phyloP scores from a whole-genome alignment of 2,888 invertebrate genomes.

The Diploptera punctata region DNA sequence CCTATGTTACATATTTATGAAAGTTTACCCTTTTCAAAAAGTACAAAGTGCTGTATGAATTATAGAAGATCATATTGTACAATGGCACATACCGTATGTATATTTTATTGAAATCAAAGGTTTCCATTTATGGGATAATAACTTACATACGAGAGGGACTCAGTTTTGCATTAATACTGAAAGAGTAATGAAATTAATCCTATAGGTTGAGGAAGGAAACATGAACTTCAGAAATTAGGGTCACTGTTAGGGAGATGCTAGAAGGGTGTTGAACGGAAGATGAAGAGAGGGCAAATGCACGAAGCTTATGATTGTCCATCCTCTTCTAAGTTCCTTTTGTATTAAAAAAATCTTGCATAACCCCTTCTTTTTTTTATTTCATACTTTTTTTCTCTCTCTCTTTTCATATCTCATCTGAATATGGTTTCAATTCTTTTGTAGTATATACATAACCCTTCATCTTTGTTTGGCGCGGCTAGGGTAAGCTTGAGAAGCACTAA shows the following conservation, averaged over 20 bases:
- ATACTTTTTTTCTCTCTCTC: slow-evolving; percentile 1
- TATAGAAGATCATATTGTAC: background rate
- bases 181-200: background rate
- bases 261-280: background rate
- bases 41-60: background rate
- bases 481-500: slow-evolving; percentile 13
- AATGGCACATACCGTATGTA: background rate
- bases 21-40: background rate
- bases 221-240: slow-evolving; percentile 20
- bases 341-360: slow-evolving; percentile 14
- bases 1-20: background rate
- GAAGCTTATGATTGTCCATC: background rate
- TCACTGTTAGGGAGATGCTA: background rate
- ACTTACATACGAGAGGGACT: slow-evolving; percentile 2
- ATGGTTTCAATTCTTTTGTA: slow-evolving; percentile 28
- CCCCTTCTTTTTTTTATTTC: slow-evolving; percentile 13
- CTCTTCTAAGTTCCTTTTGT: slow-evolving; percentile 8
- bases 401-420: slow-evolving; percentile 30
- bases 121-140: slow-evolving; percentile 16
- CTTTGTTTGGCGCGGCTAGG: slow-evolving; percentile 1
- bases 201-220: slow-evolving; percentile 1
- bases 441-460: slow-evolving; percentile 16
- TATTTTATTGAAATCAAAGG: slow-evolving; percentile 5
- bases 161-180: background rate
- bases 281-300: no score